Evolutionary conservation across 1,140 invertebrate species (phyloP).

Genomic region (Aphaenogaster rudis): DNA sequence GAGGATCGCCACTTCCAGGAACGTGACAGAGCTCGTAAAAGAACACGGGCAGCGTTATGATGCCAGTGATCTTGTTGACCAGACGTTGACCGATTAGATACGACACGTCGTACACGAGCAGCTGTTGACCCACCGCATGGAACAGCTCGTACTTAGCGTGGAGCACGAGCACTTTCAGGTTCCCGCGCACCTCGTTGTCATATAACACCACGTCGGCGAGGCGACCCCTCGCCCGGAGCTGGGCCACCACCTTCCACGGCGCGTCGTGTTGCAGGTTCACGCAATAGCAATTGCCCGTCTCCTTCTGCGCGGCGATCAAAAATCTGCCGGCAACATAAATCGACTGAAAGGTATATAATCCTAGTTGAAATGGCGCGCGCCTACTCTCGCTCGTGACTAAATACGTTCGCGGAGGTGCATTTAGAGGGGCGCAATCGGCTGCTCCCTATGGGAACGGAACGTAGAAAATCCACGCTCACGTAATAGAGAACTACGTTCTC

Average conservation of each 20-base stretch:
- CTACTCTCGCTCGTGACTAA: neutral
- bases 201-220: slow-evolving; percentile 78
- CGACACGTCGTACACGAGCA: slow-evolving; percentile 70
- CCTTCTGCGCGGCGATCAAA: slow-evolving; percentile 72
- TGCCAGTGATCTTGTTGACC: slow-evolving; percentile 11
- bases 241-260: slow-evolving; percentile 66
- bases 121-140: slow-evolving; percentile 54
- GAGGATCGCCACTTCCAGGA: slow-evolving; percentile 50
- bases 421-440: neutral
- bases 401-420: neutral
- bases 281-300: slow-evolving; percentile 78
- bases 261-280: slow-evolving; percentile 68
- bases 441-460: neutral
- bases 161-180: slow-evolving; percentile 73
- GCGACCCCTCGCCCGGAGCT: slow-evolving; percentile 47
- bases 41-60: slow-evolving; percentile 54
- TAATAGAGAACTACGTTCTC: neutral
- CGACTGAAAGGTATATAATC: slow-evolving; percentile 28
- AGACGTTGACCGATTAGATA: neutral
- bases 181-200: slow-evolving; percentile 12
- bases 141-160: slow-evolving; percentile 30
- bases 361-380: neutral
- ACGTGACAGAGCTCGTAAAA: slow-evolving; percentile 72
- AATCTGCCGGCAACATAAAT: slow-evolving; percentile 67
- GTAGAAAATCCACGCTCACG: slow-evolving; percentile 17